Conservation (phyloP, 2,113 vertebrate species). For the Carassius auratus region DNA sequence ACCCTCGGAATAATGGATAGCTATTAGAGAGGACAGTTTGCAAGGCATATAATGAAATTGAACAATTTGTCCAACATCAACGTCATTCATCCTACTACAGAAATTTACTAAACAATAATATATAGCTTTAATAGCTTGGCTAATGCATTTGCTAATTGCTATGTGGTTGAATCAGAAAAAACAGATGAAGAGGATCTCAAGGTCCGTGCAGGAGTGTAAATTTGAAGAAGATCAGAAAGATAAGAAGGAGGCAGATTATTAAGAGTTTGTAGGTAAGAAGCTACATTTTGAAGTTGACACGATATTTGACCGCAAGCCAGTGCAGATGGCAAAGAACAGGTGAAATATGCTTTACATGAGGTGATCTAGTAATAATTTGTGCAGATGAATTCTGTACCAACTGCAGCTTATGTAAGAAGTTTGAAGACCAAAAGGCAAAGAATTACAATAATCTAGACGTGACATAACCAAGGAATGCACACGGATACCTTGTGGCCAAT, state of each 20-base stretch:
- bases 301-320: too few relatives aligned
- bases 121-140: neutral
- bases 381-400: neutral
- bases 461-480: neutral
- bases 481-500: neutral
- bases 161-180: too few relatives aligned
- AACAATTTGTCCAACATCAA: neutral
- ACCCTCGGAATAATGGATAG: neutral
- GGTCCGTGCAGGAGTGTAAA: too few relatives aligned
- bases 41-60: neutral
- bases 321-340: too few relatives aligned
- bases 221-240: too few relatives aligned
- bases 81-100: neutral
- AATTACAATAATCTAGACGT: neutral
- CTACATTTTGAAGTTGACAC: too few relatives aligned
- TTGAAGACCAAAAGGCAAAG: neutral
- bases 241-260: too few relatives aligned
- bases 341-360: neutral
- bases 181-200: too few relatives aligned
- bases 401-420: neutral
- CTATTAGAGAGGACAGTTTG: neutral
- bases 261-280: too few relatives aligned
- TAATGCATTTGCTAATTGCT: too few relatives aligned
- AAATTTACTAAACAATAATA: neutral
- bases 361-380: neutral